Base-by-base conservation (phyloP, 1,140 invertebrate species). In the Drosophila virilis region DNA sequence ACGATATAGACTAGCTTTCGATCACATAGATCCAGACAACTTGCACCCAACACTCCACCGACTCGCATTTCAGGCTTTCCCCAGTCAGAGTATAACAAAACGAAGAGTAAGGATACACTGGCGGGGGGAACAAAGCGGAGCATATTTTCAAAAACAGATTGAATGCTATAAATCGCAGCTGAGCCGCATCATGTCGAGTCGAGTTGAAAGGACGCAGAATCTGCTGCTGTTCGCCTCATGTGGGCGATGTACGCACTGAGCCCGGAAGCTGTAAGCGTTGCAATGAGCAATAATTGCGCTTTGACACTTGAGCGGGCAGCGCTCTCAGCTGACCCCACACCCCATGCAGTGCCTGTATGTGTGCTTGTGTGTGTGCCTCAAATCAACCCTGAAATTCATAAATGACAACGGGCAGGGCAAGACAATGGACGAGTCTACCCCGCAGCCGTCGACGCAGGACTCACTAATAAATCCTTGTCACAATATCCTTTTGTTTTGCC, bases 401-500 rank as follows among this genome's bases (percentile, higher is more conserved):
- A 77, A 67, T 77, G 69, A 45, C 61, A 74, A 71, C 38, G 58
- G 35, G 57, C 52, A 40, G 38, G 58, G 32, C 51, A 70, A 65
- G 81, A 81, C 82, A 85, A 85, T 86, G 78, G 70, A 55, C 55
- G 58, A 15, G 62, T 48, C 52, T 15, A 38, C 50, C 51, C 46
- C 59, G 43, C 33, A 37, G n/a, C 13, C 40, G 22, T 42, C 40
- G 43, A 48, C 64, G 50, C 28, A 71, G 73, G 58, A 67, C 65
- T 66, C 52, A 77, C 84, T 77, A 89, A 88, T 88, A 88, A 88
- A 88, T 88, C 83, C 84, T 83, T 88, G 83, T 88, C 83, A 88
- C 83, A 88, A 88, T 83, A 89, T 88, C 72, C 83, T 79, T 88
- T 88, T 88, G 83, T 88, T 89, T 88, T 79, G 76, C 73, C 80